Base-by-base conservation (phyloP, 2,113 vertebrate species). In the Maccullochella peelii region DNA sequence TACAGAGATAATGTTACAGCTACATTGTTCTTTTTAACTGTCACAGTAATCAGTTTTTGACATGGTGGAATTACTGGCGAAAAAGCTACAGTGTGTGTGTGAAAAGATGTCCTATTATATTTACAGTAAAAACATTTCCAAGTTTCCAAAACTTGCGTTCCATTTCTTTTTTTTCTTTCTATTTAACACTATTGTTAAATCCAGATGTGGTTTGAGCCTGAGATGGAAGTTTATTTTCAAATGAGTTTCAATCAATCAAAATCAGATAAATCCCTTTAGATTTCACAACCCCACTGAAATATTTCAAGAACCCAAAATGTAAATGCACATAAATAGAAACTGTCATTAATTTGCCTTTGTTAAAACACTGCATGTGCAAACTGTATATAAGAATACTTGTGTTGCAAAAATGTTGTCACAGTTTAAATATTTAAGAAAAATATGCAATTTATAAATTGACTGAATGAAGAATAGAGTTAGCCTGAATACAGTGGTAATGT, bases 401-500 rank as follows among this genome's bases (percentile, higher is more conserved):
- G 65, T 54, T 59, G 57, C n/a, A 62, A 69, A 80, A 69, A 59
- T 25, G 4, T 20, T 36, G 3, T 38, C 25, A 36, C 18, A 16
- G 50, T 65, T 65, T 16, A 69, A 71, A 69, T 0, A n/a, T 55
- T 49, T 23, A 47, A 47, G 23, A 40, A 75, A 83, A 90, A 77
- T 21, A 77, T 16, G 44, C 21, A 65, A 33, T 33, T 33, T 33
- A 6, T 61, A 30, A 77, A 10, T 10, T 21, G n/a, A 1, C 42
- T 6, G n/a, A 62, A 61, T 61, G 67, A 62, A 55, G 20, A 62
- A 30, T 27, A 15, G 58, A 57, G 27, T 66, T 15, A 1, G 30
- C 10, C 16, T 77, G 74, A 57, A 75, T 62, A 40, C 74, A 88
- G 79, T n/a, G 80, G 73, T 72, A 77, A 72, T 59, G 86, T 90